phyloP scores from a whole-genome alignment of 1,140 invertebrate genomes.

The Drosophila nigromelanica region DNA sequence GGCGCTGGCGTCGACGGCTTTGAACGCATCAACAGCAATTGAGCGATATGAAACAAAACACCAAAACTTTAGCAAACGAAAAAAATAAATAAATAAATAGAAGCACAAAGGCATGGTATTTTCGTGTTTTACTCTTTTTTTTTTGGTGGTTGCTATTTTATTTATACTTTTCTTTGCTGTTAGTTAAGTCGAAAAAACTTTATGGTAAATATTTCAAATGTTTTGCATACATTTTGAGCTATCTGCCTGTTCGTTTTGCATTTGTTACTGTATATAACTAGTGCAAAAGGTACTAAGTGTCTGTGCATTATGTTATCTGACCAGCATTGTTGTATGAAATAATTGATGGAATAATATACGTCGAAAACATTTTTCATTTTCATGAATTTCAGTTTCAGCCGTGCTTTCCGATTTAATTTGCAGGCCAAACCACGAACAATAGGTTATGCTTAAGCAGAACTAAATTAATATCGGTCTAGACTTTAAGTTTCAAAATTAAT shows the following conservation, averaged over 20 bases:
- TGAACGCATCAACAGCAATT: constrained; percentile 71
- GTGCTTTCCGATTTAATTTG: too few relatives aligned
- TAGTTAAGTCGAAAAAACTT: constrained; percentile 52
- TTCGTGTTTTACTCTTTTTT: constrained; percentile 11
- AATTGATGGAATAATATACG: too few relatives aligned
- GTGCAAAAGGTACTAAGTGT: not conserved
- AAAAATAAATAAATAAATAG: constrained; percentile 28
- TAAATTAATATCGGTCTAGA: too few relatives aligned
- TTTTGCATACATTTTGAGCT: constrained; percentile 50
- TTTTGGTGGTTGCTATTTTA: constrained; percentile 4
- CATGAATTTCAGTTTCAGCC: too few relatives aligned
- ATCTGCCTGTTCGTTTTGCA: constrained; percentile 24
- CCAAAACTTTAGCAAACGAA: constrained; percentile 29
- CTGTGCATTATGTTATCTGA: not conserved
- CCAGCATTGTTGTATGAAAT: not conserved
- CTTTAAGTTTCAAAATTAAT: too few relatives aligned
- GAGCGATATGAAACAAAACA: constrained; percentile 46
- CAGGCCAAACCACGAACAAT: too few relatives aligned
- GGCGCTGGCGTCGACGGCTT: constrained; percentile 39
- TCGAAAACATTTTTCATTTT: too few relatives aligned
- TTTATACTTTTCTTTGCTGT: constrained; percentile 12
- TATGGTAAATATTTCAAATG: constrained; percentile 74
- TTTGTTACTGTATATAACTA: constrained; percentile 25
- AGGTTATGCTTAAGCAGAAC: too few relatives aligned
- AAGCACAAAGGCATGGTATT: constrained; percentile 46